Conservation (phyloP, 1,140 invertebrate genomes). For the Mylabris phalerata region DNA sequence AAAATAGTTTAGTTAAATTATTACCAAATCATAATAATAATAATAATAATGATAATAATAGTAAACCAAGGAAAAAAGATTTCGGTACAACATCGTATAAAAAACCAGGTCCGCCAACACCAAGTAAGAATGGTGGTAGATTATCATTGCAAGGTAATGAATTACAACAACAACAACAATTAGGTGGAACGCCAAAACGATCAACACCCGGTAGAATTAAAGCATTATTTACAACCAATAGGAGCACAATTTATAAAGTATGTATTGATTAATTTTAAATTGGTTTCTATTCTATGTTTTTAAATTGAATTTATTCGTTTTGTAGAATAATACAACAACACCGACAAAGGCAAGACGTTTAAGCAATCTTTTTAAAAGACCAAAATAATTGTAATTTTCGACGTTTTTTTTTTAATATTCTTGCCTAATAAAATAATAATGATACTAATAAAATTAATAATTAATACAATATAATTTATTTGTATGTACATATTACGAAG, state of each 20-base stretch:
- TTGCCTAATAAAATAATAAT: too few species aligned
- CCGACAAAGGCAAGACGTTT: not conserved
- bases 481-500: too few species aligned
- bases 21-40: slow-evolving; percentile 36
- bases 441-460: too few species aligned
- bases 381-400: not conserved
- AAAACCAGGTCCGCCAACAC: slow-evolving; percentile 74
- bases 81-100: slow-evolving; percentile 64
- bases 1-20: slow-evolving; percentile 54
- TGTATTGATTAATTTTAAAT: not conserved
- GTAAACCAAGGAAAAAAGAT: slow-evolving; percentile 50
- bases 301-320: not conserved
- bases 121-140: slow-evolving; percentile 72
- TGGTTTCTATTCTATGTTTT: not conserved
- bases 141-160: slow-evolving; percentile 52
- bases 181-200: slow-evolving; percentile 31
- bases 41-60: slow-evolving; percentile 24
- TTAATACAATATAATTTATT: too few species aligned
- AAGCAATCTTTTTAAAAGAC: not conserved
- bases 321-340: not conserved
- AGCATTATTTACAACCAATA: slow-evolving; percentile 28
- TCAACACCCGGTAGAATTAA: slow-evolving; percentile 32
- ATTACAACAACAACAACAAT: slow-evolving; percentile 30
- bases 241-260: not conserved
- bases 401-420: too few species aligned